Percentiles rank a stretch among this genome's conserved stretches.
phyloP scores from a whole-genome alignment of 2,888 invertebrate species.

The Bursaphelenchus okinawaensis region DNA sequence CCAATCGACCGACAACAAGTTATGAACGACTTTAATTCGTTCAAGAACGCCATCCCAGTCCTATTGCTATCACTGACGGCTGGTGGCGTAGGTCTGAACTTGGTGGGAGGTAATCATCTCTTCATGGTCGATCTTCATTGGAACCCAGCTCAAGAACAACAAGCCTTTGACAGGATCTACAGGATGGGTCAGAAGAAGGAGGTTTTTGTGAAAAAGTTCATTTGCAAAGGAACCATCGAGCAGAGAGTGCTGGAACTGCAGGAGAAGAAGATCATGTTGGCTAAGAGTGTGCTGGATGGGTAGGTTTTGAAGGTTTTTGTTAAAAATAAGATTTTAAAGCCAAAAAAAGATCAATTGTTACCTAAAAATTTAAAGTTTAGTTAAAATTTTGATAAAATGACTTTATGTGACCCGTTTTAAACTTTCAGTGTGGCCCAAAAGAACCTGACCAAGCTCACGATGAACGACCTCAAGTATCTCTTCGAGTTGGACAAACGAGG shows the following conservation, averaged over 20 bases:
- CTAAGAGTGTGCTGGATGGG: constrained; percentile 60
- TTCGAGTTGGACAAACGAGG: constrained; percentile 35
- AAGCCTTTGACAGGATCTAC: constrained; percentile 89
- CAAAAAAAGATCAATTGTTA: neutral
- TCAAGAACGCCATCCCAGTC: constrained; percentile 63
- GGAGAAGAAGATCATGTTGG: constrained; percentile 72
- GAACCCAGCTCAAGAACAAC: constrained; percentile 88
- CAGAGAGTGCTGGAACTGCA: constrained; percentile 77
- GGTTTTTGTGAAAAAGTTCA: constrained; percentile 80
- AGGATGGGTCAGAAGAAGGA: constrained; percentile 77
- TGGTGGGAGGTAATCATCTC: constrained; percentile 84
- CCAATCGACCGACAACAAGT: constrained; percentile 38
- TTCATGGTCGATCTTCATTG: constrained; percentile 86
- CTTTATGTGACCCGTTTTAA: too few relatives aligned
- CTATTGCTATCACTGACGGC: constrained; percentile 82
- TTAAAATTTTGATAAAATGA: too few relatives aligned
- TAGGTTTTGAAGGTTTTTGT: constrained; percentile 18
- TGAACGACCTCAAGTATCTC: constrained; percentile 43
- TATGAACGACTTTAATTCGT: constrained; percentile 70
- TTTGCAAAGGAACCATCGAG: constrained; percentile 80
- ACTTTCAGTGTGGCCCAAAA: constrained; percentile 37
- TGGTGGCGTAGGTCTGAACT: constrained; percentile 88
- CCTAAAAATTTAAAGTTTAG: too few relatives aligned
- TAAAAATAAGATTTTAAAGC: neutral
- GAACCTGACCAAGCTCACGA: constrained; percentile 43